These are phyloP conservation scores for Spizaetus ornatus DNA, from an alignment of 2,113 vertebrate species.

Conservation along the genomic window DNA sequence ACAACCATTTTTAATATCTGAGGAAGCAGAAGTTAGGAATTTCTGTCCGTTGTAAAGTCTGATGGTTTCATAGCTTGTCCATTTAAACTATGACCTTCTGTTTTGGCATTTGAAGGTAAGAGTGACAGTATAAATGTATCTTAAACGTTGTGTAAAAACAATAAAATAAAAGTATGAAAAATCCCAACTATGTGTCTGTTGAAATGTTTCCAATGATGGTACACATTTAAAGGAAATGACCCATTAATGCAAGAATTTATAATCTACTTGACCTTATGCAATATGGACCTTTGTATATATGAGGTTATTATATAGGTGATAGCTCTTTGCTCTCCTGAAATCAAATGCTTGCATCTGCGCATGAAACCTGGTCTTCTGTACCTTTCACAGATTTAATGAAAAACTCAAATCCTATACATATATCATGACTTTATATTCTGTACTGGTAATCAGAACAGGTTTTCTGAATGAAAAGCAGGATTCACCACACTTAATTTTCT, in stretches of 20 bases:
- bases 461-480: background rate
- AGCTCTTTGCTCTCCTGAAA: background rate
- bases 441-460: background rate
- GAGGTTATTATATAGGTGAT: background rate
- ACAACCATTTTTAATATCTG: background rate
- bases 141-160: background rate
- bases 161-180: background rate
- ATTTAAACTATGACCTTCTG: background rate
- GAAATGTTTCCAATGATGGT: background rate
- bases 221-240: background rate
- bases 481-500: background rate
- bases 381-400: background rate
- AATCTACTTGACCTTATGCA: background rate
- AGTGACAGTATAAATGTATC: background rate
- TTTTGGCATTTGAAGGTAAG: background rate
- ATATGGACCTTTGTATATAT: background rate
- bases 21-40: background rate
- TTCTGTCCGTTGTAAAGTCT: background rate
- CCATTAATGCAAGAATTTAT: background rate
- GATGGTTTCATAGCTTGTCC: background rate
- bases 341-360: background rate
- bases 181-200: background rate
- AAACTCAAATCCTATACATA: background rate
- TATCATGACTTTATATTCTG: background rate
- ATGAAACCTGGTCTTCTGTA: background rate